A percentile compares a stretch with the other conserved stretches of the same genome.
phyloP scores from a whole-genome alignment of 53 echinoderm and acorn worm species.

The Zoroaster sp. region DNA sequence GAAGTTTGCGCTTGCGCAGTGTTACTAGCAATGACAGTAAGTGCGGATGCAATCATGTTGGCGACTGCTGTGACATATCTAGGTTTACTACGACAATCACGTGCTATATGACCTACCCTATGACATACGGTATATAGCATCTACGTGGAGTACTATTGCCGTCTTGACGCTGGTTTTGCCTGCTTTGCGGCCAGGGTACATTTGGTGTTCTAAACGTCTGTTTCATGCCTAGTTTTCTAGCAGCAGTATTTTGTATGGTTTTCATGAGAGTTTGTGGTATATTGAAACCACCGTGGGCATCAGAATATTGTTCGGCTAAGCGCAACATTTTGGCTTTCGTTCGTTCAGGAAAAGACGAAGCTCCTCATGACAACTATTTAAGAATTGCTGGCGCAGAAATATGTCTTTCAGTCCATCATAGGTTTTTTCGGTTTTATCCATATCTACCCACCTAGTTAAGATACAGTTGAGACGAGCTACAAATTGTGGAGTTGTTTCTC shows the following conservation, averaged over 20 bases:
- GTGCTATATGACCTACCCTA: not conserved
- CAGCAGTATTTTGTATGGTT: too few relatives aligned
- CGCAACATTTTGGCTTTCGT: constrained; percentile 17
- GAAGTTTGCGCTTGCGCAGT: too few relatives aligned
- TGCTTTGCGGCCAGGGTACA: too few relatives aligned
- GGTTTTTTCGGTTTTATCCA: not conserved
- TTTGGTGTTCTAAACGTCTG: too few relatives aligned
- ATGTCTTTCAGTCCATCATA: not conserved
- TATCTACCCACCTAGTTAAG: constrained; percentile 29
- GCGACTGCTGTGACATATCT: too few relatives aligned
- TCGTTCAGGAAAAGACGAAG: constrained; percentile 5
- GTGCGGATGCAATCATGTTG: too few relatives aligned
- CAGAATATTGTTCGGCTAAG: constrained; percentile 48
- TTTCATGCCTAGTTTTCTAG: not conserved
- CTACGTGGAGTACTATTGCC: not conserved
- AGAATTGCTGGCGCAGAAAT: constrained; percentile 13
- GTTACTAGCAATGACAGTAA: too few relatives aligned
- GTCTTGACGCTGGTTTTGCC: not conserved
- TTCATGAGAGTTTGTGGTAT: too few relatives aligned
- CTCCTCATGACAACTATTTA: not conserved
- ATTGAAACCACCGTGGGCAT: not conserved
- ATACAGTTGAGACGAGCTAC: not conserved
- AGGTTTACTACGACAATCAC: not conserved
- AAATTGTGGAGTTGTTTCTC: constrained; percentile 25
- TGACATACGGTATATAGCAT: not conserved